Evolutionary conservation across 2,797 vertebrate species (phyloP).

Genomic region (Centroberyx gerrardi): DNA sequence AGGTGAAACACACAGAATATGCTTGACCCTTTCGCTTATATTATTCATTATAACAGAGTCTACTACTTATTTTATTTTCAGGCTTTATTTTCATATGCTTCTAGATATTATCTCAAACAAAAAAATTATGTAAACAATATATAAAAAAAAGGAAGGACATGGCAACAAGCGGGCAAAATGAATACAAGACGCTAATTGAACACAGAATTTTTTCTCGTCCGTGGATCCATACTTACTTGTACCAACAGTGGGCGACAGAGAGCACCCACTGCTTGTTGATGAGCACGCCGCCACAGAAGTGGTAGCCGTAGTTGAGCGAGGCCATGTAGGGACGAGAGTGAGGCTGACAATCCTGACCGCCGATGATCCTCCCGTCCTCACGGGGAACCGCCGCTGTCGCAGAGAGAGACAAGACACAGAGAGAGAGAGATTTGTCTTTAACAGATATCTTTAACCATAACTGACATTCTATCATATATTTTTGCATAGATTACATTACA

Average conservation of each 20-base stretch:
- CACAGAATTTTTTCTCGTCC: not conserved
- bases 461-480: no score
- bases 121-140: not conserved
- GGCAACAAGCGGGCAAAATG: not conserved
- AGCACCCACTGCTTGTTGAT: slow-evolving; percentile 83
- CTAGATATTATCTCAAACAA: not conserved
- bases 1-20: not conserved
- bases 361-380: slow-evolving; percentile 78
- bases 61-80: not conserved
- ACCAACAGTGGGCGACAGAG: slow-evolving; percentile 86
- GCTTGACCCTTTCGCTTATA: not conserved
- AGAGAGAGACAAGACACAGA: not conserved
- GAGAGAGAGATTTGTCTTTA: slow-evolving; percentile 3
- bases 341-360: slow-evolving; percentile 74
- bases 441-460: no score
- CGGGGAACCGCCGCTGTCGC: slow-evolving; percentile 74
- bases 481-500: no score
- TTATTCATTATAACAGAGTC: not conserved
- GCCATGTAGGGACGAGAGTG: slow-evolving; percentile 83
- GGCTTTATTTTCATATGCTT: not conserved
- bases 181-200: not conserved
- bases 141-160: not conserved
- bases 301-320: slow-evolving; percentile 81
- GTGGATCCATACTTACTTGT: slow-evolving; percentile 75
- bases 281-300: slow-evolving; percentile 84